Evolutionary conservation across 2,888 invertebrate species (phyloP).

Genomic region (Euphydryas editha): DNA sequence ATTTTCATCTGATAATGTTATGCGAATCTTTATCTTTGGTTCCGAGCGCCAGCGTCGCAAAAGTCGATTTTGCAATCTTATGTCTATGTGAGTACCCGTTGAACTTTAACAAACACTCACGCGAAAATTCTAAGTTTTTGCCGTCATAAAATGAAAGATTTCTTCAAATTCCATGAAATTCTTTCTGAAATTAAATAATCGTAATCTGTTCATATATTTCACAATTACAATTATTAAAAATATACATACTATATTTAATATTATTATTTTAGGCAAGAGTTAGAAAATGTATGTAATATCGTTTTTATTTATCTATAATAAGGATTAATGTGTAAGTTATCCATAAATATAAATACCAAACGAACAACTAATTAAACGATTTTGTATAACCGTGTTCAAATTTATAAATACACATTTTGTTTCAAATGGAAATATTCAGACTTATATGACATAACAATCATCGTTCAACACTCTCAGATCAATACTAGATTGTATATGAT

Average conservation of each 20-base stretch:
- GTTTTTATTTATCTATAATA: background rate
- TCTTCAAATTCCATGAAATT: background rate
- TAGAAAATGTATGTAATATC: too few species aligned
- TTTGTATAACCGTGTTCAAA: too few species aligned
- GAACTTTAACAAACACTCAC: conserved; percentile 36
- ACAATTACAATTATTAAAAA: too few species aligned
- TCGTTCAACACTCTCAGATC: background rate
- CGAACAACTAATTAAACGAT: too few species aligned
- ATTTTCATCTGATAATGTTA: conserved; percentile 46
- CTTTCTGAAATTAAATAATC: conserved; percentile 3
- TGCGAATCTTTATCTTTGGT: conserved; percentile 48
- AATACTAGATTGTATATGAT: background rate
- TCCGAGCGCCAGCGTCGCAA: conserved; percentile 50
- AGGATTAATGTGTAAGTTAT: background rate
- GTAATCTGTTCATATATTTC: too few species aligned
- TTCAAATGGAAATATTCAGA: background rate
- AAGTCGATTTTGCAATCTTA: conserved; percentile 52
- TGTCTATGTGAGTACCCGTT: conserved; percentile 31
- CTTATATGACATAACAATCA: background rate
- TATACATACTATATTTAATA: too few species aligned
- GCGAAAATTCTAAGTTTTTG: conserved; percentile 22
- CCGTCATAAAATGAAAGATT: conserved; percentile 9
- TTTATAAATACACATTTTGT: too few species aligned
- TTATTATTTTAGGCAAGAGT: too few species aligned
- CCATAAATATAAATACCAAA: too few species aligned